Evolutionary conservation across 2,888 invertebrate species (phyloP), one percentile per base, ranked within the genome.

Genomic region (Malthinus flaveolus): DNA sequence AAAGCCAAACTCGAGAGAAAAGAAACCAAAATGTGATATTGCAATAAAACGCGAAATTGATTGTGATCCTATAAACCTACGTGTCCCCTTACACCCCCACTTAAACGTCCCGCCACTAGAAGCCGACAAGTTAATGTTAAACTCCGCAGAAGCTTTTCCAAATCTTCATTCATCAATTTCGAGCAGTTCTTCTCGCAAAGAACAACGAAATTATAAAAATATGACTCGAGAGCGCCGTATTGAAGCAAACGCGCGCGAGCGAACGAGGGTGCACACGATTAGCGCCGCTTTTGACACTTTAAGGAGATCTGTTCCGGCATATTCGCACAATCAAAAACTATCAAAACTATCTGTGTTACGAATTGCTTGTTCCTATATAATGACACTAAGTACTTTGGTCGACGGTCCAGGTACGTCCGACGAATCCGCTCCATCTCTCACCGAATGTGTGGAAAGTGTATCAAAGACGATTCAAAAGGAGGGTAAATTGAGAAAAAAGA

Each of bases 231-330:
- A 95, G 75, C 81, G 96, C 66, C 83, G 96, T 64, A 93, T 96
- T 73, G 96, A 97, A 75, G 96, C 96, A 0, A 97, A 97, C 74
- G 96, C 96, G 0, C 82, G 96, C 4, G 96, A 97, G 75, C 80
- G 96, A 58, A 94, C 95, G 5, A 82, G 96, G 49, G 96, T 97
- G 0, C 96, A 97, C 77, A 96, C 96, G 1, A 97, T 97, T 66
- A 95, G 95, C 72, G 95, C 95, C 0, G 96, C 96, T 0, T 97
- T 96, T 75, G 96, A 97, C 66, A 93, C 91, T 0, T 80, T 97
- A 7, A 83, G 96, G 42, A 82, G 84, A 59, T 84, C 94, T 0
- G 90, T 97, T 39, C 96, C 96, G 1, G 87, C 95, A 0, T 96
- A 95, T 76, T 94, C 95, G 37, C 90, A 94, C 75, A 92, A 93